Conservation (phyloP, 2,797 vertebrate genomes). For the Euphonia xanthogaster region DNA sequence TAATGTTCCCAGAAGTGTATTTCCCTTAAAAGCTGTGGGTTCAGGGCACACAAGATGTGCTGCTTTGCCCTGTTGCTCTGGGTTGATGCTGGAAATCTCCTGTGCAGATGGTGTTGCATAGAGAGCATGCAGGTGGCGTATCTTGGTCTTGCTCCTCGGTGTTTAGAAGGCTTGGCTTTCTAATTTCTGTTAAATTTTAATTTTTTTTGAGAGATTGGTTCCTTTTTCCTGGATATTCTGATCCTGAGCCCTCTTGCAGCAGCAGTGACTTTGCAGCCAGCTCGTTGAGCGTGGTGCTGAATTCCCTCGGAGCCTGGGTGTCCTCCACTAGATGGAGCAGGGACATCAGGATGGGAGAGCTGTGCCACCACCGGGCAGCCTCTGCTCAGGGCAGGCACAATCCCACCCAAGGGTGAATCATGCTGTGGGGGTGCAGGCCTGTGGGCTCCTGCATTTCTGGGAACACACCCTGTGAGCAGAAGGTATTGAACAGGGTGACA, state of each 20-base stretch:
- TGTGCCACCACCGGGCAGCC: background rate
- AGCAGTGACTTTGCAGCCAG: background rate
- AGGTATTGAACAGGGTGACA: conserved; percentile 59
- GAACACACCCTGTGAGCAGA: conserved; percentile 53
- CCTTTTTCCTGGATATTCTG: background rate
- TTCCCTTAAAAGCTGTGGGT: background rate
- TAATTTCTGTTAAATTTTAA: background rate
- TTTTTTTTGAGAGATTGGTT: background rate
- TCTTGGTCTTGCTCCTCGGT: background rate
- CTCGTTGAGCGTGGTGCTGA: background rate
- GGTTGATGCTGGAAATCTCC: background rate
- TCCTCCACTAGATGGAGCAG: conserved; percentile 42
- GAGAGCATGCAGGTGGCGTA: fast-evolving
- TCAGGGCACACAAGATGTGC: background rate
- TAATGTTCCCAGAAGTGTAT: background rate
- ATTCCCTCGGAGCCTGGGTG: background rate
- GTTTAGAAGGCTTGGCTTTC: background rate
- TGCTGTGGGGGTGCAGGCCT: conserved; percentile 61
- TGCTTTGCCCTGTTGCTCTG: background rate
- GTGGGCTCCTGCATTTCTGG: conserved; percentile 57
- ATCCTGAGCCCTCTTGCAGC: background rate
- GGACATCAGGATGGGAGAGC: background rate
- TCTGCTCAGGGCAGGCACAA: background rate
- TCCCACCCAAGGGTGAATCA: conserved; percentile 67
- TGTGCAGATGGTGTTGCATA: fast-evolving